phyloP scores from a whole-genome alignment of 2,888 invertebrate genomes.

The Idaea dimidiata region DNA sequence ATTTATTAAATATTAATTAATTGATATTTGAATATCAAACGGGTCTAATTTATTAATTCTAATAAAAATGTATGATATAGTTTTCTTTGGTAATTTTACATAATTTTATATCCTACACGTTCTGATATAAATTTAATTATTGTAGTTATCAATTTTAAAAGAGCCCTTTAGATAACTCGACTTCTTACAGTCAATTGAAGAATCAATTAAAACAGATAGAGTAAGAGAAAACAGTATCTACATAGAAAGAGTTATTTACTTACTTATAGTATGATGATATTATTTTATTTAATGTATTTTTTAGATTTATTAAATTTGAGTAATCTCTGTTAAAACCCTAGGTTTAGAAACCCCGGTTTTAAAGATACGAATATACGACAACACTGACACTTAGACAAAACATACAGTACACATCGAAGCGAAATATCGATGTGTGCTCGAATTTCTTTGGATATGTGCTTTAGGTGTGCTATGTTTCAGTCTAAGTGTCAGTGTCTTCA shows the following conservation, averaged over 20 bases:
- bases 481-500: too few relatives aligned
- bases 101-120: not conserved
- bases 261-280: not conserved
- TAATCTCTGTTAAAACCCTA: too few relatives aligned
- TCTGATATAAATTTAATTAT: too few relatives aligned
- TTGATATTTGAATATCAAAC: not conserved
- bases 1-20: not conserved
- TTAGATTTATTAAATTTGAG: not conserved
- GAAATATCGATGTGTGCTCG: too few relatives aligned
- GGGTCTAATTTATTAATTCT: too few relatives aligned
- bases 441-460: too few relatives aligned
- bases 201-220: not conserved
- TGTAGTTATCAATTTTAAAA: not conserved
- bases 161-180: slow-evolving; percentile 8
- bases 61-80: too few relatives aligned
- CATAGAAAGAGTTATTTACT: not conserved
- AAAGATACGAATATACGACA: too few relatives aligned
- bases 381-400: too few relatives aligned
- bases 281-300: not conserved
- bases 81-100: not conserved
- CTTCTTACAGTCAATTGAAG: slow-evolving; percentile 6
- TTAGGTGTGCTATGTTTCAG: too few relatives aligned
- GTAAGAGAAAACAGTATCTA: slow-evolving; percentile 10
- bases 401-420: too few relatives aligned
- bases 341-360: too few relatives aligned